Conservation (phyloP, 1,140 invertebrate species). For the Achatina immaculata region DNA sequence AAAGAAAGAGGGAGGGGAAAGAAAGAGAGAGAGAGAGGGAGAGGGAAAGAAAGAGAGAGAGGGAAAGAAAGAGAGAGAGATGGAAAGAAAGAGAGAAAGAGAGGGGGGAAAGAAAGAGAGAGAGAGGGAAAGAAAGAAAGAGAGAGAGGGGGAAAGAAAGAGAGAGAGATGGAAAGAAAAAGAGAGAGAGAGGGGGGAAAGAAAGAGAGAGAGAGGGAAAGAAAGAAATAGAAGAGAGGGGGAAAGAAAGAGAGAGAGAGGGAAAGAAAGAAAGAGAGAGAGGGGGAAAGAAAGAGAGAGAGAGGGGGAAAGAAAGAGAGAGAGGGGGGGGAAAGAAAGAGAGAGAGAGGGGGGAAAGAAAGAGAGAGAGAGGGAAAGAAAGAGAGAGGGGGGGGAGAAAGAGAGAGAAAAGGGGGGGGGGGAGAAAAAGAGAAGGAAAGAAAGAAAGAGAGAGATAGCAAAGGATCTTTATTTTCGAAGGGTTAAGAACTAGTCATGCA, state of each 20-base stretch:
- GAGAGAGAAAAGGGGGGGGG: not conserved
- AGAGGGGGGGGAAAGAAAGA: no score
- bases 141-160: not conserved
- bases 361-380: not conserved
- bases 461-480: no score
- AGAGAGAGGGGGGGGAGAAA: not conserved
- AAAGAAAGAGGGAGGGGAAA: not conserved
- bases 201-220: not conserved
- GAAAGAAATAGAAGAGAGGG: no score
- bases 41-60: constrained; percentile 22
- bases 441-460: no score
- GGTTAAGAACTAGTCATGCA: no score
- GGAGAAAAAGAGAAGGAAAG: no score
- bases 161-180: no score
- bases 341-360: no score
- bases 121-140: not conserved
- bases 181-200: not conserved
- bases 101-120: not conserved
- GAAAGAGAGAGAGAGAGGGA: constrained; percentile 24
- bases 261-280: not conserved
- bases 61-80: not conserved
- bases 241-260: not conserved
- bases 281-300: not conserved
- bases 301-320: not conserved
- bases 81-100: no score